Evolutionary conservation across 2,113 vertebrate species (phyloP).

Genomic region (Turdus rufiventris): DNA sequence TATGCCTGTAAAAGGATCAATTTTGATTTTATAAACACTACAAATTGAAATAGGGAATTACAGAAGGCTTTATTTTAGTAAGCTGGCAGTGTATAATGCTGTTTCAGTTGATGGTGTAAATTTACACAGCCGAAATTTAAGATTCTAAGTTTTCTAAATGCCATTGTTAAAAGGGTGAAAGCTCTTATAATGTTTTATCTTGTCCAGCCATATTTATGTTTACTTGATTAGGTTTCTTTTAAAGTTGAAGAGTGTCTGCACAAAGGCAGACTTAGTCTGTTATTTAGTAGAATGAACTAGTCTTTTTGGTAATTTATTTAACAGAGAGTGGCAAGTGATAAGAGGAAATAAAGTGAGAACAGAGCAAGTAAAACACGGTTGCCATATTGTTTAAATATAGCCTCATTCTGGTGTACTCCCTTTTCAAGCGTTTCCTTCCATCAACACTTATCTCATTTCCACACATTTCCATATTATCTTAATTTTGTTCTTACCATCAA

Average conservation of each 20-base stretch:
- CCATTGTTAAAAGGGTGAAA: not conserved
- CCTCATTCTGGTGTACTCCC: not conserved
- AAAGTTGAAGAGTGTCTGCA: not conserved
- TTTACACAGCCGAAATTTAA: not conserved
- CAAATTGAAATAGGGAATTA: not conserved
- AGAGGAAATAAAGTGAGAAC: not conserved
- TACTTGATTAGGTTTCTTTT: not conserved
- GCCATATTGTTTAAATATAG: not conserved
- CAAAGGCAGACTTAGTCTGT: not conserved
- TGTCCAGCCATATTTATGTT: not conserved
- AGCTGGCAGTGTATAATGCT: not conserved
- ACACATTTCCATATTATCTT: not conserved
- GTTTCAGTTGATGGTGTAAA: not conserved
- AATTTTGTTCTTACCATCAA: not conserved
- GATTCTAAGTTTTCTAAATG: not conserved
- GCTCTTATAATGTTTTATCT: not conserved
- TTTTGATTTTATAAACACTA: not conserved
- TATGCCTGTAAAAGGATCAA: not conserved
- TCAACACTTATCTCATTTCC: not conserved
- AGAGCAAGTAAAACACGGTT: not conserved
- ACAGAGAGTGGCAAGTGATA: not conserved
- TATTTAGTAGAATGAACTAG: not conserved
- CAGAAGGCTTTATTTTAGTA: not conserved
- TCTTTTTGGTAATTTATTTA: not conserved
- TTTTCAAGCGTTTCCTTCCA: not conserved